Conservation (phyloP, 2,888 invertebrate species). For the Protodeltote pygarga region DNA sequence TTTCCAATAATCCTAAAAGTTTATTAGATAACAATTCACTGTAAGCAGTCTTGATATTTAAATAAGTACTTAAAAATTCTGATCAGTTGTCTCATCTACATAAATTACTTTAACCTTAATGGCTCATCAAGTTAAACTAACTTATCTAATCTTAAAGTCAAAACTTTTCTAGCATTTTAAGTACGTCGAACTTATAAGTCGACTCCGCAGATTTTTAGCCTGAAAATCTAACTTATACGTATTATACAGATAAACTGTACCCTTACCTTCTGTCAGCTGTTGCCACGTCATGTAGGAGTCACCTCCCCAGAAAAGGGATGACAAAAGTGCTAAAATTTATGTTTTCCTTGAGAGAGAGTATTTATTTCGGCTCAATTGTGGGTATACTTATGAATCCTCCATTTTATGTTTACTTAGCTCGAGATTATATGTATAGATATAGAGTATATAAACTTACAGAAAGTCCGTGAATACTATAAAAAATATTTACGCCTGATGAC, state of each 20-base stretch:
- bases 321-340: constrained; percentile 51
- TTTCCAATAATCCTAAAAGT: constrained; percentile 19
- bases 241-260: constrained; percentile 22
- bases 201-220: constrained; percentile 12
- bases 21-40: constrained; percentile 28
- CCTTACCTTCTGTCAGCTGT: constrained; percentile 55
- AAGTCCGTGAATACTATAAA: too few relatives aligned
- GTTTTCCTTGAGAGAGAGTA: constrained; percentile 19
- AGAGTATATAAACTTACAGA: too few relatives aligned
- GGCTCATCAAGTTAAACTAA: background rate
- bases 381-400: constrained; percentile 6
- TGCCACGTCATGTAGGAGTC: constrained; percentile 60
- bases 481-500: too few relatives aligned
- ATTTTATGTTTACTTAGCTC: too few relatives aligned
- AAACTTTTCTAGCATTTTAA: background rate
- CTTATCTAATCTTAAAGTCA: background rate
- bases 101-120: background rate
- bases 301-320: constrained; percentile 55
- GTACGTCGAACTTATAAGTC: background rate
- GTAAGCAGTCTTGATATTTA: constrained; percentile 14
- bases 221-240: constrained; percentile 13
- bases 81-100: constrained; percentile 3
- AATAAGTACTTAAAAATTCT: constrained; percentile 16
- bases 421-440: too few relatives aligned
- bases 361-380: constrained; percentile 28